Base-by-base conservation (phyloP, 2,797 vertebrate genomes). In the Molossus molossus region DNA sequence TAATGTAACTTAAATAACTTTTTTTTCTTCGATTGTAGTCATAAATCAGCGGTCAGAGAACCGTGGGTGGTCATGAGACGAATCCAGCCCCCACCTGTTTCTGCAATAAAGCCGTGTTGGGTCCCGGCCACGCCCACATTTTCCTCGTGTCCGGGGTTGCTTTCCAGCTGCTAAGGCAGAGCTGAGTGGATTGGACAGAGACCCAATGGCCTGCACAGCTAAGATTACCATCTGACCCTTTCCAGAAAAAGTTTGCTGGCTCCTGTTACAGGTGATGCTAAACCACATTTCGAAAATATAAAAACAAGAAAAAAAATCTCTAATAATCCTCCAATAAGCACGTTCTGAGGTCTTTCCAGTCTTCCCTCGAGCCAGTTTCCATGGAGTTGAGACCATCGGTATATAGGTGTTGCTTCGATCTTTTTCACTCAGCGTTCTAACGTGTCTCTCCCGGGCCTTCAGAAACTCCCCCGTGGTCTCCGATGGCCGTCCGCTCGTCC, bases 331-430 rank as follows among this genome's bases (percentile, higher is more conserved):
- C 48, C 13, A 93, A 79, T 21, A 88, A 88, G 23, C 77, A 70
- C 9, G 60, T 89, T 72, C 62, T 83, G 83, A 81, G 65, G 37
- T 67, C 4, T 18, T 75, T 12, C 29, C 17, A 60, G 50, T 60
- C 48, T 91, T 73, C 89, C 87, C 64, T 69, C n/a, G 40, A 64
- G 76, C 6, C 23, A 29, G 50, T 92, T 91, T 73, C 67, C 67
- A 89, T 11, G 50, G 11, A 25, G 72, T 60, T 79, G 53, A 87
- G 72, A 60, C 37, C 40, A 58, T 58, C 5, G 21, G 62, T 45
- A 29, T 12, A 45, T 5, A 65, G 4, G 69, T 81, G 87, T 77
- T 77, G 27, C n/a, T 37, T 72, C 67, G 48, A 17, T 65, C 58
- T 45, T 60, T 82, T 57, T 40, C 40, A 75, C 20, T 76, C 57